These are phyloP conservation scores for Glomeris marginata DNA, from an alignment of 2,888 invertebrate genomes.

Conservation along the genomic window DNA sequence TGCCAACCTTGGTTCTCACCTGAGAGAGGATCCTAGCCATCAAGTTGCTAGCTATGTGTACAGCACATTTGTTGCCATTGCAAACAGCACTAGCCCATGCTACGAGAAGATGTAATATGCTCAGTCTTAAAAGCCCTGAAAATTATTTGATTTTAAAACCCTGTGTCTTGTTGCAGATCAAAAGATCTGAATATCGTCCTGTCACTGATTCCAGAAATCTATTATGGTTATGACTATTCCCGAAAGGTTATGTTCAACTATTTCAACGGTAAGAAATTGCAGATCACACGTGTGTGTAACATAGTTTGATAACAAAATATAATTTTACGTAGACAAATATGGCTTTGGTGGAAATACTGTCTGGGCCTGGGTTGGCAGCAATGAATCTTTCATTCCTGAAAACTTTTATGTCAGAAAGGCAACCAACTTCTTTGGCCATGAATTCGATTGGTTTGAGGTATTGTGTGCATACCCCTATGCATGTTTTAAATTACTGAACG, in stretches of 20 bases:
- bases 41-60: constrained; percentile 20
- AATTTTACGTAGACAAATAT: constrained; percentile 11
- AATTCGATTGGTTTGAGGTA: constrained; percentile 12
- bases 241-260: constrained; percentile 6
- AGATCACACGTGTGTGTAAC: background rate
- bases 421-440: constrained; percentile 10
- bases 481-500: background rate
- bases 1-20: constrained; percentile 22
- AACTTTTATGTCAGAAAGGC: constrained; percentile 9
- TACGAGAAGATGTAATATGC: constrained; percentile 5
- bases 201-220: background rate
- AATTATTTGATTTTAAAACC: background rate
- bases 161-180: background rate
- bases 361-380: constrained; percentile 9
- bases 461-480: too few relatives aligned
- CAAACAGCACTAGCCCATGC: constrained; percentile 19
- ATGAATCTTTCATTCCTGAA: constrained; percentile 14
- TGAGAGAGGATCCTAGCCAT: constrained; percentile 17
- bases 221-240: constrained; percentile 8
- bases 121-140: background rate
- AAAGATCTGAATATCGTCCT: background rate
- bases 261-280: constrained; percentile 9
- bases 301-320: background rate
- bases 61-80: constrained; percentile 15
- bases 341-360: constrained; percentile 10